Base-by-base conservation (phyloP, 2,888 invertebrate genomes). In the Sminthurinus aureus region DNA sequence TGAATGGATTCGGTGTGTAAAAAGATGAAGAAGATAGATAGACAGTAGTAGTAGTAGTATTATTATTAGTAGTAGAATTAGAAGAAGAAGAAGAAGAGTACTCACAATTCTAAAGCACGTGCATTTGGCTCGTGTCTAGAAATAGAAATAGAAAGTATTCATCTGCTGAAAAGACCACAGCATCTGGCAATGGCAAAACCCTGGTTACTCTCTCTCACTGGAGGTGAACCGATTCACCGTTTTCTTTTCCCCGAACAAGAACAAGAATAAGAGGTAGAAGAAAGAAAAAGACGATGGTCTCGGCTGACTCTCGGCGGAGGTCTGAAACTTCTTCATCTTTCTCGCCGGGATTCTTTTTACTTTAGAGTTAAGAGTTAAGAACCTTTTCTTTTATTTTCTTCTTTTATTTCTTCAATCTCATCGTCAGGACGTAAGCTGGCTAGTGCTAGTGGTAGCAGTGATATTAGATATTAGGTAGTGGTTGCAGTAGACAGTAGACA, bases 61-160 rank as follows among this genome's bases (percentile, higher is more conserved):
- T n/a, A 38, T 51, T 51, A 12, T 75, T 51, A 50, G 75, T 75
- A 51, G 51, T 58, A 15, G 58, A 6, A 58, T 6, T 51, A 38
- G 58, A 6, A 58, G 75, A 26, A 38, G 73, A 8, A 38, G 26
- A 15, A 38, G 8, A 6, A 38, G 38, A 38, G 38, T 38, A 38
- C 38, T 38, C 38, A 38, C 38, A 24, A 26, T 75, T n/a, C 18
- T 58, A 15, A 24, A 75, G 76, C 76, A 79, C 76, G 77, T 79
- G 84, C 75, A 77, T 76, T 79, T 77, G 83, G 84, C 83, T 84
- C 84, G 84, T 84, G 84, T 80, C 83, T 84, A 84, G 83, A 84
- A 83, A 84, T 84, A 84, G 84, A 84, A 74, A 74, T 38, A 75
- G 69, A 24, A 69, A 84, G 79, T 76, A 76, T 80, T 18, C 80